Conservation (phyloP, 1,140 invertebrate genomes). For the Polyergus mexicanus region DNA sequence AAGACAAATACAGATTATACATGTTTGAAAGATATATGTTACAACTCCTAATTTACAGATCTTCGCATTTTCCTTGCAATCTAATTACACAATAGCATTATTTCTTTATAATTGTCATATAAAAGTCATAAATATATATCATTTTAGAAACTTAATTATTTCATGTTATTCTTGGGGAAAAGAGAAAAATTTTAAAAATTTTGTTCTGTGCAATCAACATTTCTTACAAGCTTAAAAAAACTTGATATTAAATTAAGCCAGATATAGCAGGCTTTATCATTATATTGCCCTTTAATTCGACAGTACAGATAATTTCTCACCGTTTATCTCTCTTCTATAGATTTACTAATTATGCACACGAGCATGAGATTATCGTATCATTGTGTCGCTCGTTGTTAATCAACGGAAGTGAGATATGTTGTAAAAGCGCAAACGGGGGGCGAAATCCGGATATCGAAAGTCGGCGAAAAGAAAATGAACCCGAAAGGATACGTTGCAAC, state of each 20-base stretch:
- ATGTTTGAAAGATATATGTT: too few relatives aligned
- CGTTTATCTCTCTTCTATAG: too few relatives aligned
- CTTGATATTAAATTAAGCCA: not conserved
- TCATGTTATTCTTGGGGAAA: too few relatives aligned
- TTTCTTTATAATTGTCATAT: too few relatives aligned
- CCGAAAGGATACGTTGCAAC: conserved; percentile 54
- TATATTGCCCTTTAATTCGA: not conserved
- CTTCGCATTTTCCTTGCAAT: too few relatives aligned
- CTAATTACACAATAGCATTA: too few relatives aligned
- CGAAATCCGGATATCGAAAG: conserved; percentile 11
- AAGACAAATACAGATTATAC: not conserved
- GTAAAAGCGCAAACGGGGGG: not conserved
- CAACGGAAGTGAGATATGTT: not conserved
- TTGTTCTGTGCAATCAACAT: not conserved
- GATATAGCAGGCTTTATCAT: not conserved
- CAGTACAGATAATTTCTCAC: not conserved
- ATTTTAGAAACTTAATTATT: too few relatives aligned
- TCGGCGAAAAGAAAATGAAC: conserved; percentile 41
- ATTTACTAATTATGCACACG: too few relatives aligned
- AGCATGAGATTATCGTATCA: too few relatives aligned
- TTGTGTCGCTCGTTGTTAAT: conserved; percentile 14
- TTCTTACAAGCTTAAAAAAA: not conserved
- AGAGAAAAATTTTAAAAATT: too few relatives aligned
- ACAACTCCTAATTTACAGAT: too few relatives aligned
- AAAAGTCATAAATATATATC: too few relatives aligned